Base-by-base conservation (phyloP, 2,113 vertebrate species). In the Pomatorhinus ruficollis region DNA sequence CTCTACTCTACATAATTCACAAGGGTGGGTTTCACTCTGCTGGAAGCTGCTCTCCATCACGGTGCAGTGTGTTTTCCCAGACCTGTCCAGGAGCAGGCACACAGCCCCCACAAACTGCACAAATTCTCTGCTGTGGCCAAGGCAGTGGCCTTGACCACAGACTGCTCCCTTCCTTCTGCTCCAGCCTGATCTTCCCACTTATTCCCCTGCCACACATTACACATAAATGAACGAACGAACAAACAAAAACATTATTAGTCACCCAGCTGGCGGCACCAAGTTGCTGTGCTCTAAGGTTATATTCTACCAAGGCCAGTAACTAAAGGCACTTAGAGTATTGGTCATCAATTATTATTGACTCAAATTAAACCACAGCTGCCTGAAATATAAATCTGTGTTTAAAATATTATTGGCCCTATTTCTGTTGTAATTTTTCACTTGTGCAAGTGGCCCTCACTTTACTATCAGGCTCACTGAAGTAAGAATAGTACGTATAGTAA, bases 31-130 rank as follows among this genome's bases (percentile, higher is more conserved):
- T 53, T 85, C 35, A 21, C 30, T 53, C 64, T 30, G 11, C 64
- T 50, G 47, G 56, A 63, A 81, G 56, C 33, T 76, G 60, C 19
- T 70, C 54, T 65, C 60, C 1, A 0, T 24, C 0, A 0, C 21
- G 18, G 6, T 1, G 2, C 35, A 49, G n/a, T 2, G 1, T 3
- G 9, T 57, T 84, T 2, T 2, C 35, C 33, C 57, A 64, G 35
- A 60, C 8, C 35, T 64, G 27, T 16, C 44, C 37, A 23, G 71
- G 35, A 6, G 3, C 31, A 33, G 37, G 7, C 27, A 10, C 17
- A 8, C 11, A 30, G 6, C 20, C 27, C 5, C 2, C 4, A n/a
- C 8, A 52, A 52, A 65, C 30, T 70, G 25, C 35, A 28, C 16
- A 0, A 14, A 17, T 12, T 20, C 54, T 64, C 40, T 56, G 15